Conservation (phyloP, 92 coral and sea anemone genomes). For the Porites evermanni region DNA sequence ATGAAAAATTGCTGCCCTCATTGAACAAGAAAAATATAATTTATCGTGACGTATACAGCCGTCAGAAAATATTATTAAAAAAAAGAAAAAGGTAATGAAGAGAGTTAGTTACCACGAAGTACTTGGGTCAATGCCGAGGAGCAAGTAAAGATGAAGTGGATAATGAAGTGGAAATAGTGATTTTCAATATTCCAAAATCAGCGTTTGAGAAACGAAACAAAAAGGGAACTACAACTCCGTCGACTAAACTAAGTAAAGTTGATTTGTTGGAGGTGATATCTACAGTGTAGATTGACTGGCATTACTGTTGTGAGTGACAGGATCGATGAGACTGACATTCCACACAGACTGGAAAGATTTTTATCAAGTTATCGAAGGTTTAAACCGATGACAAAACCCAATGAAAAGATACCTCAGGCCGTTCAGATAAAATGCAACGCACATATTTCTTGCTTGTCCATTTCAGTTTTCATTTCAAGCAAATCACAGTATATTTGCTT, state of each 20-base stretch:
- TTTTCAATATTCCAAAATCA: neutral
- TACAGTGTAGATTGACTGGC: neutral
- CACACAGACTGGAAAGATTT: neutral
- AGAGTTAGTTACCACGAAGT: neutral
- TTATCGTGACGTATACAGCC: neutral
- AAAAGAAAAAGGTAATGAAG: neutral
- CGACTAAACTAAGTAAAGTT: neutral
- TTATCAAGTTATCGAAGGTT: neutral
- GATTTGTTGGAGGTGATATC: neutral
- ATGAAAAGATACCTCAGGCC: neutral
- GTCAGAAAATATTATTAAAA: neutral
- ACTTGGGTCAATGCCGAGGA: neutral
- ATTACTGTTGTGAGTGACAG: neutral
- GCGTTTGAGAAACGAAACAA: neutral
- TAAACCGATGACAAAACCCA: neutral
- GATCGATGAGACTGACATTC: neutral
- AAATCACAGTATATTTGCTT: slow-evolving; percentile 37
- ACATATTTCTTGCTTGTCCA: neutral
- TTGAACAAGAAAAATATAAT: neutral
- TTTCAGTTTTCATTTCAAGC: slow-evolving; percentile 13
- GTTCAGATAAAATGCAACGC: neutral
- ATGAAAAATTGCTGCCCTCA: neutral
- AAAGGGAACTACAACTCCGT: neutral
- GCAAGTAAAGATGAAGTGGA: neutral
- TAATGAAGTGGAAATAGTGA: neutral